A percentile compares a stretch with the other conserved stretches of the same genome.
These are phyloP conservation scores for Lepilemur septentrionalis DNA, from an alignment of 2,797 vertebrate species.

Conservation along the genomic window DNA sequence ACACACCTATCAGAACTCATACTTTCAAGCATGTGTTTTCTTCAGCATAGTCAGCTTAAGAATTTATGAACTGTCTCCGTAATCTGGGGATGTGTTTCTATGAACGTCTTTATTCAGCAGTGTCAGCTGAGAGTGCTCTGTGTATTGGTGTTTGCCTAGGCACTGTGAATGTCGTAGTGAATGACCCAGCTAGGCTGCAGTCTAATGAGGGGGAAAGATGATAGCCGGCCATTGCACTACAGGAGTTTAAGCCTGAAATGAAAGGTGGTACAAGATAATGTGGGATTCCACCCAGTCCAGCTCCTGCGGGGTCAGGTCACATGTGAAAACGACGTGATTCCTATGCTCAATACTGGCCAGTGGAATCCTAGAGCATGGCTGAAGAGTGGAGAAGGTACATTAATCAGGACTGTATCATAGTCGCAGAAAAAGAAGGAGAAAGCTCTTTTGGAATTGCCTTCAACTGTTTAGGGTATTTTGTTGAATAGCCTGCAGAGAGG, in stretches of 20 bases:
- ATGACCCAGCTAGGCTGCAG: rapidly evolving
- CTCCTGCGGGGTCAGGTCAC: background rate
- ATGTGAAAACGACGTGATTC: rapidly evolving
- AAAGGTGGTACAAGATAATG: background rate
- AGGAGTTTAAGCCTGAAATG: too few species aligned
- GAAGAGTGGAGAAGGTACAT: too few species aligned
- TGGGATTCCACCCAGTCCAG: background rate
- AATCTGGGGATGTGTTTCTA: too few species aligned
- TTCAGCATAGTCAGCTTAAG: rapidly evolving
- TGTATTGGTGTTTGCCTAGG: background rate
- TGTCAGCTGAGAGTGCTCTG: rapidly evolving
- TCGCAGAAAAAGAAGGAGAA: background rate
- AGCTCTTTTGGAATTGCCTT: background rate
- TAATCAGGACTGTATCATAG: background rate
- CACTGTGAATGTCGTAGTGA: background rate
- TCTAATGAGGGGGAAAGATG: background rate
- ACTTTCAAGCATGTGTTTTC: background rate
- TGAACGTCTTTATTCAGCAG: background rate
- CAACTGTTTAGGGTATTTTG: too few species aligned
- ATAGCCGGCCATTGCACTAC: rapidly evolving
- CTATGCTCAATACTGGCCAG: rapidly evolving
- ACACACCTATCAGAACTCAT: background rate
- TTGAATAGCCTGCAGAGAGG: background rate
- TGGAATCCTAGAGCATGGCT: background rate
- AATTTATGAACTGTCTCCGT: rapidly evolving